Evolutionary conservation across 2,888 invertebrate species (phyloP).

Genomic region (Drosophila monieri): DNA sequence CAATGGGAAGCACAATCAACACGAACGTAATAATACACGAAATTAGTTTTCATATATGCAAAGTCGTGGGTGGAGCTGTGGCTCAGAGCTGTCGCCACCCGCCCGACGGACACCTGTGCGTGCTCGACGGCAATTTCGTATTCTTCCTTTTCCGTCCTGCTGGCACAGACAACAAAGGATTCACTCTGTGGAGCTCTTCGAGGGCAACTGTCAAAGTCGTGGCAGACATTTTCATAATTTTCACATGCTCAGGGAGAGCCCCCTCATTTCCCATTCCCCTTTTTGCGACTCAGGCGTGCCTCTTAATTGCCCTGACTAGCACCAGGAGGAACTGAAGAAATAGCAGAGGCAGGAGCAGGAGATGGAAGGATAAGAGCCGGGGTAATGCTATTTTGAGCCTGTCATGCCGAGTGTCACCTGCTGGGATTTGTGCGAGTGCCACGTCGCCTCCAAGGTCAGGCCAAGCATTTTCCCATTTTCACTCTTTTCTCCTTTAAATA

Average conservation of each 20-base stretch:
- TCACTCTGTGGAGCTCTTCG: slow-evolving; percentile 25
- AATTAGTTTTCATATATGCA: slow-evolving; percentile 67
- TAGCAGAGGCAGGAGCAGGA: slow-evolving; percentile 9
- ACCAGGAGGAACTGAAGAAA: slow-evolving; percentile 22
- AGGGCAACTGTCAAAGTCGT: slow-evolving; percentile 57
- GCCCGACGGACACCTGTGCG: slow-evolving; percentile 57
- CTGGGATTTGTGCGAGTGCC: slow-evolving; percentile 43
- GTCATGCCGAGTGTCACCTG: slow-evolving; percentile 48
- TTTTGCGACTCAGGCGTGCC: slow-evolving; percentile 46
- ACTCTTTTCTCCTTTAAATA: slow-evolving; percentile 5
- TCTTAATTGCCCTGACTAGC: slow-evolving; percentile 59
- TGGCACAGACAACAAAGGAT: slow-evolving; percentile 73
- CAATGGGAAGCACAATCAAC: slow-evolving; percentile 43
- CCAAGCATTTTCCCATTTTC: slow-evolving; percentile 17
- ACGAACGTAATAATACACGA: slow-evolving; percentile 49
- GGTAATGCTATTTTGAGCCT: slow-evolving; percentile 39
- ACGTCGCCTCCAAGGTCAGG: slow-evolving; percentile 35
- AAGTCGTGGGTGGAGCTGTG: slow-evolving; percentile 35
- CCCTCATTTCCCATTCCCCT: slow-evolving; percentile 1
- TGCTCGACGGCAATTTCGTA: slow-evolving; percentile 63
- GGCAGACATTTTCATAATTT: slow-evolving; percentile 69
- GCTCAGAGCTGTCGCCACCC: slow-evolving; percentile 33
- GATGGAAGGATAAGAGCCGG: slow-evolving; percentile 1
- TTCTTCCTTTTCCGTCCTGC: slow-evolving; percentile 15
- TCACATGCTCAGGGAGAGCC: slow-evolving; percentile 63